A percentile compares a stretch with the other conserved stretches of the same genome.
phyloP scores from a whole-genome alignment of 2,113 vertebrate species.

The Microcebus jonahi region DNA sequence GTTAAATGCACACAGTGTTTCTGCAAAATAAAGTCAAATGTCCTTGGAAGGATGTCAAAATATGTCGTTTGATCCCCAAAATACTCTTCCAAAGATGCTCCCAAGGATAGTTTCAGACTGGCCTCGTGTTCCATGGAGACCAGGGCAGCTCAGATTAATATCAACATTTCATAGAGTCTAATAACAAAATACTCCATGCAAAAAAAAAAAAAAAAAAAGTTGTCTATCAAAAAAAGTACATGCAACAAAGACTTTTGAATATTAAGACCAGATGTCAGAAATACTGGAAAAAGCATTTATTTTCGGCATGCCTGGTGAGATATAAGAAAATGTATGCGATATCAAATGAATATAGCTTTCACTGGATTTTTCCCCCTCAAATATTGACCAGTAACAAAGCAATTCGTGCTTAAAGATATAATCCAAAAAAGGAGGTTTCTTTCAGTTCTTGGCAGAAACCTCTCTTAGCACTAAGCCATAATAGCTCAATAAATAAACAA shows the following conservation, averaged over 20 bases:
- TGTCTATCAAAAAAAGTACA: slow-evolving; percentile 87
- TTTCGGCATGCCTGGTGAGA: slow-evolving; percentile 70
- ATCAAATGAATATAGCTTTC: slow-evolving; percentile 69
- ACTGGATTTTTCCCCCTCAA: slow-evolving; percentile 33
- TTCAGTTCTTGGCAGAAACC: slow-evolving; percentile 64
- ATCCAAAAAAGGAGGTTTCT: slow-evolving; percentile 50
- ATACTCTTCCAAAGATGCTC: slow-evolving; percentile 74
- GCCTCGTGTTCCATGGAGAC: slow-evolving; percentile 76
- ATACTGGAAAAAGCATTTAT: slow-evolving; percentile 76
- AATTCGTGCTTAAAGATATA: slow-evolving; percentile 65
- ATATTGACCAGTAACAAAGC: slow-evolving; percentile 72
- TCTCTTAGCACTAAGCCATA: slow-evolving; percentile 62
- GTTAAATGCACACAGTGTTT: slow-evolving; percentile 60
- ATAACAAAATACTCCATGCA: slow-evolving; percentile 85
- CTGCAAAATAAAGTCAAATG: slow-evolving; percentile 79
- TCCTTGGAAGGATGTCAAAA: slow-evolving; percentile 78
- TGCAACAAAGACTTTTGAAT: slow-evolving; percentile 84
- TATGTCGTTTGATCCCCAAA: slow-evolving; percentile 78
- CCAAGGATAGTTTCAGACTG: slow-evolving; percentile 76
- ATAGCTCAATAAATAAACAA: slow-evolving; percentile 73
- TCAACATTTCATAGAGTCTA: slow-evolving; percentile 86
- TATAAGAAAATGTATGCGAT: slow-evolving; percentile 65
- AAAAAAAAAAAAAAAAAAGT: slow-evolving; percentile 78
- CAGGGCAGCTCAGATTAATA: slow-evolving; percentile 81
- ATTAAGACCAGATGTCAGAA: slow-evolving; percentile 88